These are phyloP conservation scores for Fukomys damarensis DNA, from an alignment of 2,113 vertebrate species.

Conservation along the genomic window DNA sequence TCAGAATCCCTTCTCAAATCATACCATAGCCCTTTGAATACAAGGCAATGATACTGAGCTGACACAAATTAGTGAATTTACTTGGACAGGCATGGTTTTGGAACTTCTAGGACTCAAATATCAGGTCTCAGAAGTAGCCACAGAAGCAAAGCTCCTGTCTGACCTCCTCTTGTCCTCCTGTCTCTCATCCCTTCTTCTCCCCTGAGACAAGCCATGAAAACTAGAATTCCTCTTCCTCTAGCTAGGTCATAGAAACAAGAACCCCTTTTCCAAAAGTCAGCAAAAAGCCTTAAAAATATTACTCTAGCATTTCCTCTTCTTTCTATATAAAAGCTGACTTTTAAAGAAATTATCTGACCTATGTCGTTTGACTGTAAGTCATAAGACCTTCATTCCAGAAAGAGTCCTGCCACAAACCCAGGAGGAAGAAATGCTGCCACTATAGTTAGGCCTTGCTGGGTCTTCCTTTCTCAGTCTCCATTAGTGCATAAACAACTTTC, in stretches of 20 bases:
- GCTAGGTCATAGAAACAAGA: not conserved
- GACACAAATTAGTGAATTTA: conserved; percentile 50
- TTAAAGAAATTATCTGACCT: not conserved
- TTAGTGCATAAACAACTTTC: not conserved
- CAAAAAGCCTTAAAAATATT: not conserved
- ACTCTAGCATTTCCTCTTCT: not conserved
- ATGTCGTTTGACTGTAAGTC: not conserved
- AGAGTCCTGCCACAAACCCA: not conserved
- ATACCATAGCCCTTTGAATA: not conserved
- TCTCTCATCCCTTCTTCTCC: not conserved
- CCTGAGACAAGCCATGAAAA: not conserved
- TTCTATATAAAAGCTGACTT: not conserved
- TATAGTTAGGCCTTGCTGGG: not conserved
- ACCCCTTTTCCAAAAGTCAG: not conserved
- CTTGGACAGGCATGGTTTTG: not conserved
- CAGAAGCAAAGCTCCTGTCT: not conserved
- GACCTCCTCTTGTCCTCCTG: too few species aligned
- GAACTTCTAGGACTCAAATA: not conserved
- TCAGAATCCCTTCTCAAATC: conserved; percentile 38
- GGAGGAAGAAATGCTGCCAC: not conserved
- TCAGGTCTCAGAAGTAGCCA: not conserved
- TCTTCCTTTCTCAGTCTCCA: too few species aligned
- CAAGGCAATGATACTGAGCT: not conserved
- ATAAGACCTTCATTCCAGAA: not conserved
- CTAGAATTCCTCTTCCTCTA: not conserved